These are phyloP conservation scores for Lemur catta DNA, from an alignment of 2,797 vertebrate species.

Conservation along the genomic window DNA sequence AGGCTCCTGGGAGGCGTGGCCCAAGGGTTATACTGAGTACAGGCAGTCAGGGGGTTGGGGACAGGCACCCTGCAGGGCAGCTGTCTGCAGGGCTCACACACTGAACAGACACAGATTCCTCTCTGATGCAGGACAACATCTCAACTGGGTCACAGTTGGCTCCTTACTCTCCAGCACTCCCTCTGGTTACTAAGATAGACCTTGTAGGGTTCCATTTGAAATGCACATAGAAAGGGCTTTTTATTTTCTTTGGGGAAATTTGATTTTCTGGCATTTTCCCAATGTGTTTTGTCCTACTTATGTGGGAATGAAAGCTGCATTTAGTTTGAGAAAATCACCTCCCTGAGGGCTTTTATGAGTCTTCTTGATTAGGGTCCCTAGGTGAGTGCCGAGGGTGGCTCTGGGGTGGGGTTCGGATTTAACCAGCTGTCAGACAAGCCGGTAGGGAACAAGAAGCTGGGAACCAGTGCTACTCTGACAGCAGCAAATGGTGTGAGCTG, in stretches of 20 bases:
- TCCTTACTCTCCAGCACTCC: background rate
- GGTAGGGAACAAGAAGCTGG: background rate
- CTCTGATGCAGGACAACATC: background rate
- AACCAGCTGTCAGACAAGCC: background rate
- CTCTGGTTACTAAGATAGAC: background rate
- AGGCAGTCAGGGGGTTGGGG: background rate
- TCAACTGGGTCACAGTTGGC: background rate
- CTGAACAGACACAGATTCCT: background rate
- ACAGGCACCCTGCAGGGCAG: background rate
- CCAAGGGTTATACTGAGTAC: background rate
- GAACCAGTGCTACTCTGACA: background rate
- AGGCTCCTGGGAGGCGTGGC: background rate
- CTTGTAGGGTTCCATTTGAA: background rate
- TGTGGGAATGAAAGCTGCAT: background rate
- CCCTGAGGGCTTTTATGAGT: background rate
- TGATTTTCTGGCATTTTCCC: constrained; percentile 35
- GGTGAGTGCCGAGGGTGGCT: background rate
- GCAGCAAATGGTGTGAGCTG: background rate
- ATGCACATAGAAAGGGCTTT: background rate
- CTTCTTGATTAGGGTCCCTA: background rate
- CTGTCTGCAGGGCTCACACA: background rate
- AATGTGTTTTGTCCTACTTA: constrained; percentile 11
- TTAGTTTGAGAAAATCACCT: constrained; percentile 15
- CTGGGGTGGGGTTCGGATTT: background rate
- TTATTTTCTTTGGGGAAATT: constrained; percentile 1